These are phyloP conservation scores for Poecilia wingei DNA, from an alignment of 2,797 vertebrate genomes.

Conservation along the genomic window DNA sequence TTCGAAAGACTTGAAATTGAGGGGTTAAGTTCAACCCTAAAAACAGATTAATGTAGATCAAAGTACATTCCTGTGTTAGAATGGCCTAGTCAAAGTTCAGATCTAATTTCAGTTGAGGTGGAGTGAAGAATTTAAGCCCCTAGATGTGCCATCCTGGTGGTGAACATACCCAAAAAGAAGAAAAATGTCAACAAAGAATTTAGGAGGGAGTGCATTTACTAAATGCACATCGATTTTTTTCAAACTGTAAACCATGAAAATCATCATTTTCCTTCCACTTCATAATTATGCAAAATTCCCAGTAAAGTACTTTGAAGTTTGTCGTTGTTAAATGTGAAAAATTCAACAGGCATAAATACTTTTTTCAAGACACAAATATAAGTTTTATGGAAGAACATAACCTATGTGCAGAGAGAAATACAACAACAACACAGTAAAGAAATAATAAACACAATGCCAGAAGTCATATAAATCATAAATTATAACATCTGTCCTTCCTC, in stretches of 20 bases:
- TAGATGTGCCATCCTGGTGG: background rate
- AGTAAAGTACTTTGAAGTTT: background rate
- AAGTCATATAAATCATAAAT: background rate
- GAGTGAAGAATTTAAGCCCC: background rate
- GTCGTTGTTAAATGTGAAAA: background rate
- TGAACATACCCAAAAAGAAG: background rate
- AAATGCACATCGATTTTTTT: background rate
- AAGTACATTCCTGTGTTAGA: background rate
- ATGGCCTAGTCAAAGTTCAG: background rate
- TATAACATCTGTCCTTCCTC: conserved; percentile 1
- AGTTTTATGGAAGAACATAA: background rate
- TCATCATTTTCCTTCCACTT: background rate
- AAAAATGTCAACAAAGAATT: background rate
- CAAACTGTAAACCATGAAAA: background rate
- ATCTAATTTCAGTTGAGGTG: background rate
- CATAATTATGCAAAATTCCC: background rate
- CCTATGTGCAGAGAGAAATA: background rate
- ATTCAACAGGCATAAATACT: background rate
- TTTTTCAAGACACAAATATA: background rate
- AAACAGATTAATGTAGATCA: background rate
- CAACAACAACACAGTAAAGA: background rate
- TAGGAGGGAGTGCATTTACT: background rate
- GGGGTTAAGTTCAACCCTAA: background rate
- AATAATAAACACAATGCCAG: background rate
- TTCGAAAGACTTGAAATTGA: background rate